Conservation (phyloP, 2,113 vertebrate species). For the Cyphomyrus discorhynchus region DNA sequence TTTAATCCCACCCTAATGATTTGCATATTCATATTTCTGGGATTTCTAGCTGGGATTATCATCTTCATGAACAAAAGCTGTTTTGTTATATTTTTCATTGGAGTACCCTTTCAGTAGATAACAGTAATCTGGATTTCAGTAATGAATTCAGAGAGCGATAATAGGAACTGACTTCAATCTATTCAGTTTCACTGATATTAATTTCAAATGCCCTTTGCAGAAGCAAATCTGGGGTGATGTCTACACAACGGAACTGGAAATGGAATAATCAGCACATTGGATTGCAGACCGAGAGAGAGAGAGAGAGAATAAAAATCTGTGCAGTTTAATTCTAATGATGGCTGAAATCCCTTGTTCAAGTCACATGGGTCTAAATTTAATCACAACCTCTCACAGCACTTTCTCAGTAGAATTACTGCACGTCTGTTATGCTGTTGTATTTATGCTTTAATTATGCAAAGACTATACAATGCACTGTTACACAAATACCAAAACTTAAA, state of each 20-base stretch:
- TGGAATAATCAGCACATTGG: background rate
- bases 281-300: background rate
- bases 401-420: background rate
- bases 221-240: background rate
- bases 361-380: background rate
- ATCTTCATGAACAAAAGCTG: background rate
- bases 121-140: background rate
- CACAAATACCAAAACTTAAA: background rate
- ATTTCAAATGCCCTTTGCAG: background rate
- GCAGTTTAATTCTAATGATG: constrained; percentile 8
- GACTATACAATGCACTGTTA: background rate
- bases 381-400: background rate
- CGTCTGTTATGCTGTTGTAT: background rate
- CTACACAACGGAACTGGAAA: background rate
- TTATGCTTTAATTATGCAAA: background rate
- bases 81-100: background rate
- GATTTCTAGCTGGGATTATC: background rate
- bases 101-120: background rate
- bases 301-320: background rate
- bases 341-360: background rate
- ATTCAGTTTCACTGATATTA: background rate
- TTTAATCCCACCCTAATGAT: background rate
- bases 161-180: background rate
- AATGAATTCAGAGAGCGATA: background rate
- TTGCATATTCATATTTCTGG: background rate